Conservation (phyloP, 2,888 invertebrate species). For the Machimus rusticus region DNA sequence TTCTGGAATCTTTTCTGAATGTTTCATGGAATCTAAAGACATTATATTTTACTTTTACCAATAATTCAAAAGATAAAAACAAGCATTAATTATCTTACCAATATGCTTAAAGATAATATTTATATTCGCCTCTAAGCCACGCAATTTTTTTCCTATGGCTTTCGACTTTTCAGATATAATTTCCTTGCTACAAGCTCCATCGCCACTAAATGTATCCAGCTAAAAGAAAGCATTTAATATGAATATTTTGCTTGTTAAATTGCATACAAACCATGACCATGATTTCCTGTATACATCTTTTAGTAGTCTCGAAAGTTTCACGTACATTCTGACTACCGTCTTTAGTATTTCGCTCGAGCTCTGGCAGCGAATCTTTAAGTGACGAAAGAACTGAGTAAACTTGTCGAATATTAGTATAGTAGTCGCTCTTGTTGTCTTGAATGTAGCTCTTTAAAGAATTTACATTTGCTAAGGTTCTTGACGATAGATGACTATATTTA, state of each 20-base stretch:
- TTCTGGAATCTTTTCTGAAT: conserved; percentile 55
- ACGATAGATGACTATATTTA: not conserved
- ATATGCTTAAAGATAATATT: conserved; percentile 56
- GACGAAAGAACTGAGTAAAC: conserved; percentile 37
- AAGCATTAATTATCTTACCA: conserved; percentile 51
- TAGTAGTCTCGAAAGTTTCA: conserved; percentile 58
- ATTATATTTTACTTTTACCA: not conserved
- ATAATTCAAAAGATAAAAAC: not conserved
- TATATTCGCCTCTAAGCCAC: conserved; percentile 56
- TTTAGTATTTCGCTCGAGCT: conserved; percentile 31
- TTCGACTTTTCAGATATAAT: conserved; percentile 56
- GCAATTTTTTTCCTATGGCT: conserved; percentile 56
- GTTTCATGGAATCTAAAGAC: conserved; percentile 28
- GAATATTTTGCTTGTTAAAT: conserved; percentile 58
- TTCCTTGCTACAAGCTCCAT: conserved; percentile 60
- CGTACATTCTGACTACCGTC: conserved; percentile 45
- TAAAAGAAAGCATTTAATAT: conserved; percentile 53
- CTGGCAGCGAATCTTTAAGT: conserved; percentile 44
- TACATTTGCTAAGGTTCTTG: conserved; percentile 38
- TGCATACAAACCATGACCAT: conserved; percentile 60
- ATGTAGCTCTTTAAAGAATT: conserved; percentile 17
- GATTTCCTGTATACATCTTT: conserved; percentile 61
- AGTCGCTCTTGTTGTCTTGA: conserved; percentile 33
- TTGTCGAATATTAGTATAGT: conserved; percentile 34
- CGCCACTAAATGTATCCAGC: conserved; percentile 45